Evolutionary conservation across 2,888 invertebrate species (phyloP).

Genomic region (Anoplius nigerrimus): DNA sequence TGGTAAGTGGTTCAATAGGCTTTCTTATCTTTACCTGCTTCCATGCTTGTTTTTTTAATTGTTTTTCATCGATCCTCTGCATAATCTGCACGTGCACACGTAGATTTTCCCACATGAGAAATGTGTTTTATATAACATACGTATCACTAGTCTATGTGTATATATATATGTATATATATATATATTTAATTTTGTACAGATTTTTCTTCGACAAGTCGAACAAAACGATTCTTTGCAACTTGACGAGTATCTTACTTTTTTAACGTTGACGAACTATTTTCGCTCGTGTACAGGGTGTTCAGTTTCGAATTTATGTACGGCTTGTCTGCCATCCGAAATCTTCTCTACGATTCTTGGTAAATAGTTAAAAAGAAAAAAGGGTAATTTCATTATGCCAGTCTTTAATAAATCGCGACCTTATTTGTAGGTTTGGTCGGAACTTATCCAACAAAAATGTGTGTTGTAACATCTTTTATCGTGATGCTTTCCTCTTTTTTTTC

Average conservation of each 20-base stretch:
- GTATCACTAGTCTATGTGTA: constrained; percentile 26
- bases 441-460: no score
- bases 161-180: constrained; percentile 28
- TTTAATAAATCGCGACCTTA: no score
- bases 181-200: constrained; percentile 41
- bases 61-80: neutral
- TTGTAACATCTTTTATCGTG: no score
- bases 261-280: constrained; percentile 30
- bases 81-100: constrained; percentile 16
- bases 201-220: constrained; percentile 29
- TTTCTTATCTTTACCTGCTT: no score
- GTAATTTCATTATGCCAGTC: neutral
- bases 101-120: neutral
- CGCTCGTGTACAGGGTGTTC: constrained; percentile 30
- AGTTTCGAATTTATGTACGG: neutral
- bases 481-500: no score
- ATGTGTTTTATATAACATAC: constrained; percentile 20
- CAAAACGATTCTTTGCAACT: constrained; percentile 4
- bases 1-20: no score
- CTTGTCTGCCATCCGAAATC: neutral
- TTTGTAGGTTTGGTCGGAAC: no score
- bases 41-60: neutral
- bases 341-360: neutral
- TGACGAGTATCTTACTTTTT: constrained; percentile 17
- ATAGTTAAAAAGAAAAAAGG: neutral